Evolutionary conservation across 1,140 invertebrate genomes (phyloP).

Genomic region (Stegodyphus mimosarum): DNA sequence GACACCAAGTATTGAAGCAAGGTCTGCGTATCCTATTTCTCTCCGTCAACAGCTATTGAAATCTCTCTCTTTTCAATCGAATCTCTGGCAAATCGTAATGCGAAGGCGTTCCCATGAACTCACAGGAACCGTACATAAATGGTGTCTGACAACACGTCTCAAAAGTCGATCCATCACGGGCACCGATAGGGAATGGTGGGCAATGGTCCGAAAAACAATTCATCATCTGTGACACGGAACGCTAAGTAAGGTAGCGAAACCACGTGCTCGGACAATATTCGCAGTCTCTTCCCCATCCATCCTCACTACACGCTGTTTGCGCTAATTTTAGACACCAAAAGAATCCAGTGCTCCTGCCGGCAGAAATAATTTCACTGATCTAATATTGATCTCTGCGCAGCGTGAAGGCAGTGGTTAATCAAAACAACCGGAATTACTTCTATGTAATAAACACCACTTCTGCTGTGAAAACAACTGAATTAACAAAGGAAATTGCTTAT

Average conservation of each 20-base stretch:
- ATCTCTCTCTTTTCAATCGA: background rate
- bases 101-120: background rate
- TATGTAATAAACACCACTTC: no score
- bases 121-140: background rate
- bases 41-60: no score
- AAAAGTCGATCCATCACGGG: background rate
- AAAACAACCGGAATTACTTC: no score
- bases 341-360: no score
- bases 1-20: no score
- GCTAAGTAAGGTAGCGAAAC: conserved; percentile 5
- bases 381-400: no score
- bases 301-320: background rate
- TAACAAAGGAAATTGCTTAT: no score
- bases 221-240: conserved; percentile 16
- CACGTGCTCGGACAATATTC: conserved; percentile 13
- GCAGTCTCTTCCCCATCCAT: background rate
- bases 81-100: background rate
- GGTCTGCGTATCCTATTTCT: no score
- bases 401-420: no score
- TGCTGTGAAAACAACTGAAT: no score
- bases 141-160: background rate
- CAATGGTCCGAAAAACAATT: conserved; percentile 35
- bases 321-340: no score
- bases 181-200: background rate
- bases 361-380: no score